Evolutionary conservation across 2,888 invertebrate genomes (phyloP).

Genomic region (Hoplodrina ambigua): DNA sequence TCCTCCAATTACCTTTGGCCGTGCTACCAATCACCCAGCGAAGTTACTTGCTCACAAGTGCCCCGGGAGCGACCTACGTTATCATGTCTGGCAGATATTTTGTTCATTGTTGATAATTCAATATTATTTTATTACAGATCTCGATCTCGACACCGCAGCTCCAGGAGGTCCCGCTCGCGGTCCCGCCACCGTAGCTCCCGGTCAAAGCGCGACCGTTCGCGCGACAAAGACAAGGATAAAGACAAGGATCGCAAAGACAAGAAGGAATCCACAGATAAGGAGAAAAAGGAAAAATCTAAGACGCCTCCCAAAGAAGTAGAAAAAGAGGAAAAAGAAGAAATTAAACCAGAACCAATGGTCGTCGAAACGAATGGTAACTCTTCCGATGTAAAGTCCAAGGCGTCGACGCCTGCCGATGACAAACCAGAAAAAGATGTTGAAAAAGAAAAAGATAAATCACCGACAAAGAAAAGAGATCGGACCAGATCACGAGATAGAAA

Average conservation of each 20-base stretch:
- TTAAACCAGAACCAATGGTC: conserved; percentile 69
- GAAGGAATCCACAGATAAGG: conserved; percentile 74
- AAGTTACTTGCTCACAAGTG: not conserved
- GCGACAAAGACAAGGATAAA: conserved; percentile 71
- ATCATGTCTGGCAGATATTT: not conserved
- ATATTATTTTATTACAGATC: conserved; percentile 75
- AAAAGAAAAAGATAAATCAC: conserved; percentile 77
- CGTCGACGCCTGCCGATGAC: conserved; percentile 78
- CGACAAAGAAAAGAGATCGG: conserved; percentile 85
- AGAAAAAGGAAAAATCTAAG: conserved; percentile 81
- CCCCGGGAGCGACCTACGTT: not conserved
- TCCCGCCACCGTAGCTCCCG: conserved; percentile 90
- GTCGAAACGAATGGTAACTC: conserved; percentile 79
- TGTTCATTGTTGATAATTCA: conserved; percentile 4
- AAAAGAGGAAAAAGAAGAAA: conserved; percentile 79
- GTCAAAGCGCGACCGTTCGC: conserved; percentile 86
- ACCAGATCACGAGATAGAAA: conserved; percentile 86
- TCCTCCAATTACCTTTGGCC: too few relatives aligned
- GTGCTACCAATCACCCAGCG: too few relatives aligned
- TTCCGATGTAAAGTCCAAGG: conserved; percentile 78
- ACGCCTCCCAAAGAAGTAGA: conserved; percentile 74
- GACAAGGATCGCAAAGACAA: conserved; percentile 79
- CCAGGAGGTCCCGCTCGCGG: conserved; percentile 88
- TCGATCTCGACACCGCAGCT: conserved; percentile 90
- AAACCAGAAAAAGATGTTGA: conserved; percentile 66